Percentiles rank a stretch among this genome's conserved stretches.
phyloP scores from a whole-genome alignment of 2,888 invertebrate species.

The Stenurella melanura region DNA sequence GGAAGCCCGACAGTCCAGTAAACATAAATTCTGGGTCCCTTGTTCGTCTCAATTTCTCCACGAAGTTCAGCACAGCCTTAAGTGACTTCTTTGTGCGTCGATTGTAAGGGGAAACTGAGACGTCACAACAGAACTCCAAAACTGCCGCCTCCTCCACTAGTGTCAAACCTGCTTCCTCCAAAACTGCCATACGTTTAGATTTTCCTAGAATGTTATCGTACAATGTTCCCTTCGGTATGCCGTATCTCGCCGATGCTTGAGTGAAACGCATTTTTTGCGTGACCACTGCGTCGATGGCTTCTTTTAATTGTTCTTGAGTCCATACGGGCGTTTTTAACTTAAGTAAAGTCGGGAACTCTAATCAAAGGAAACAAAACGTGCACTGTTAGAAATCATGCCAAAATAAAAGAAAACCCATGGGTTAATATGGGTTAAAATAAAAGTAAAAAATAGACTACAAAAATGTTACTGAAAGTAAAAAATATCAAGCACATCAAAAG shows the following conservation, averaged over 20 bases:
- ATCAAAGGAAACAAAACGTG: conserved; percentile 63
- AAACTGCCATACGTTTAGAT: conserved; percentile 84
- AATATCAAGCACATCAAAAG: not conserved
- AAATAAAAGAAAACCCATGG: conserved; percentile 30
- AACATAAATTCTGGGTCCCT: conserved; percentile 81
- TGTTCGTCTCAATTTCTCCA: conserved; percentile 78
- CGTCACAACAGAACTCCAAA: conserved; percentile 84
- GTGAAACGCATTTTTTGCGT: conserved; percentile 86
- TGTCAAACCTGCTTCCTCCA: conserved; percentile 81
- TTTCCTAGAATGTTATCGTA: conserved; percentile 87
- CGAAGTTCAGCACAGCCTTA: conserved; percentile 78
- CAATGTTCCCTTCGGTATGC: conserved; percentile 85
- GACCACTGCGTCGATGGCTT: conserved; percentile 85
- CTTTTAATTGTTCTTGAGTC: conserved; percentile 84
- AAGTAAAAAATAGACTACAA: conserved; percentile 2
- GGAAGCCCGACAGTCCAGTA: conserved; percentile 82
- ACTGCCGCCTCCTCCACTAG: conserved; percentile 79
- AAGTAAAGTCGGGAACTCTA: conserved; percentile 79
- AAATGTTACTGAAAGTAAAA: conserved; percentile 5
- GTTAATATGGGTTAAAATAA: conserved; percentile 34
- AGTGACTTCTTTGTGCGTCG: conserved; percentile 83
- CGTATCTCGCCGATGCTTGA: conserved; percentile 82
- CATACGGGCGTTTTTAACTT: conserved; percentile 85
- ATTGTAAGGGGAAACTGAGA: conserved; percentile 82
- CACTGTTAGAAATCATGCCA: conserved; percentile 47